phyloP scores from a whole-genome alignment of 1,140 invertebrate species.

The Matsumurasca onukii region DNA sequence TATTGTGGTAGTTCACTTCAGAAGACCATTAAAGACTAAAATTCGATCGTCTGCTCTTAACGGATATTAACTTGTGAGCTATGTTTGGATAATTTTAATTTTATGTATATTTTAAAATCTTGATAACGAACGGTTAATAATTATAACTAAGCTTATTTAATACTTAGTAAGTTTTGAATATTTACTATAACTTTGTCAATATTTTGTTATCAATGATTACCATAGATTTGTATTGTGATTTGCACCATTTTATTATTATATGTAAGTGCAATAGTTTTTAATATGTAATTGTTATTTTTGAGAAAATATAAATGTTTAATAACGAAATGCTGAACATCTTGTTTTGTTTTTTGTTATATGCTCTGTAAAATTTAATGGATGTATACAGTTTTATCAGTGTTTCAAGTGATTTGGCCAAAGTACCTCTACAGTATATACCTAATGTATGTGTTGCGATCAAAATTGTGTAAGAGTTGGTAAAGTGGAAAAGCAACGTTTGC shows the following conservation, averaged over 20 bases:
- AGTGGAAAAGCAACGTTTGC: too few species aligned
- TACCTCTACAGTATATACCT: neutral
- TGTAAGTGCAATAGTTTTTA: conserved; percentile 5
- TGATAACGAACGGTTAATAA: neutral
- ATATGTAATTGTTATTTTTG: conserved; percentile 20
- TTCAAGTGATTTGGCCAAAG: neutral
- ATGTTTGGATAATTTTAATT: too few species aligned
- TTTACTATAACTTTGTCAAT: conserved; percentile 10
- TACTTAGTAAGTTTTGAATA: conserved; percentile 20
- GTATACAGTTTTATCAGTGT: neutral
- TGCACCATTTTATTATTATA: conserved; percentile 13
- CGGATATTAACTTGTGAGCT: too few species aligned
- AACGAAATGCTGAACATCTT: neutral
- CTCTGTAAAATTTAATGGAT: neutral
- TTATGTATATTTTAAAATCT: conserved; percentile 4
- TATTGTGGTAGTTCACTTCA: conserved; percentile 17
- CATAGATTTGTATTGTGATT: neutral
- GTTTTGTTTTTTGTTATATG: conserved; percentile 11
- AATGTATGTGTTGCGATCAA: too few species aligned
- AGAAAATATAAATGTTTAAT: conserved; percentile 23
- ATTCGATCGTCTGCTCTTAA: too few species aligned
- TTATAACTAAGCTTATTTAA: conserved; percentile 10
- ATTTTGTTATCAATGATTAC: conserved; percentile 18
- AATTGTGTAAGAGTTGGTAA: too few species aligned
- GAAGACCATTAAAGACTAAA: conserved; percentile 5